A percentile compares a stretch with the other conserved stretches of the same genome.
phyloP scores from a whole-genome alignment of 1,140 invertebrate species.

The Cylas formicarius region DNA sequence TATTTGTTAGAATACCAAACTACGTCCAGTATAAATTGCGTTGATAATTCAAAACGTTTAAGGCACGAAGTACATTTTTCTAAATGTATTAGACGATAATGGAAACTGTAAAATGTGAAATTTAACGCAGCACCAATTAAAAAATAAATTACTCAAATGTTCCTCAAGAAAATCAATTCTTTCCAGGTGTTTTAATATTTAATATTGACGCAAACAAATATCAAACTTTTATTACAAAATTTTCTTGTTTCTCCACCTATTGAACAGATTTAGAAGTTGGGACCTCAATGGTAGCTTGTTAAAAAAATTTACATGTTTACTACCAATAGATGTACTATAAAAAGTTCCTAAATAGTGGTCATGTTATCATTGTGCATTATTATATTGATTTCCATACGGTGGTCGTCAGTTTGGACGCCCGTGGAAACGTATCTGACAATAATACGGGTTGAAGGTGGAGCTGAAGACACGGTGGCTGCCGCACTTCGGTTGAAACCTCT shows the following conservation, averaged over 20 bases:
- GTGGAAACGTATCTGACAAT: slow-evolving; percentile 15
- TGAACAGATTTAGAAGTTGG: background rate
- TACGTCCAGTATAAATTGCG: no score
- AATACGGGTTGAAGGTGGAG: slow-evolving; percentile 8
- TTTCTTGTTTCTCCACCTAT: slow-evolving; percentile 1
- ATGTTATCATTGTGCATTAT: background rate
- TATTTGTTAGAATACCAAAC: no score
- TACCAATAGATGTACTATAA: background rate
- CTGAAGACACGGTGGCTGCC: slow-evolving; percentile 1
- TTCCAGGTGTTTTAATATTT: no score
- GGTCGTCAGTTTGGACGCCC: slow-evolving; percentile 11
- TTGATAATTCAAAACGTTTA: no score
- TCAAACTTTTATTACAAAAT: slow-evolving; percentile 11
- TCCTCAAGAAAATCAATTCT: no score
- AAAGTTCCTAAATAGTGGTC: background rate
- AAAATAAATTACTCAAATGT: no score
- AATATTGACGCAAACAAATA: slow-evolving; percentile 1
- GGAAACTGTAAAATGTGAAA: no score
- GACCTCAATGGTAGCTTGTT: background rate
- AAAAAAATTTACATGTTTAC: background rate
- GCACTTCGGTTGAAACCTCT: slow-evolving; percentile 7
- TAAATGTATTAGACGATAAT: no score
- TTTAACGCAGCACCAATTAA: no score
- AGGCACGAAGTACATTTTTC: no score
- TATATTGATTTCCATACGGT: slow-evolving; percentile 2